Base-by-base conservation (phyloP, 2,888 invertebrate species). In the Xanthostigma xanthostigma region DNA sequence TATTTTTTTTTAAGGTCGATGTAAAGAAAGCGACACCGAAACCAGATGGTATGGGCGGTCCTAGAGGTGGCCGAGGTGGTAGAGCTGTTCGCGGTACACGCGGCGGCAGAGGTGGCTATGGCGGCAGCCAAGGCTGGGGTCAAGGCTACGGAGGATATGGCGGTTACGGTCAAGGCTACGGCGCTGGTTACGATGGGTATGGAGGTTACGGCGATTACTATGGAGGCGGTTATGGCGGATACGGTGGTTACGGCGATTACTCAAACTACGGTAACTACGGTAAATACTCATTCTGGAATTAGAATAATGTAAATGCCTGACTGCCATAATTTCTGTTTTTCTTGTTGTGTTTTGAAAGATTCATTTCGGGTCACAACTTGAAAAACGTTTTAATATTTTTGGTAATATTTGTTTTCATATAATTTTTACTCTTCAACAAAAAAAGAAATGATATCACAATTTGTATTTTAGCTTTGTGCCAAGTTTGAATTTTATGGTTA, bases 21-120 rank as follows among this genome's bases (percentile, higher is more conserved):
- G 92, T 95, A 38, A 94, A 94, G 71, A 86, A 91, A 63, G 94
- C 94, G 43, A 92, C 93, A 47, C 92, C 93, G 10, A 91, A 89
- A 67, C 86, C 86, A 3, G 88, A 89, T 58, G 78, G 78, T 53
- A 78, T 80, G 75, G 75, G 73, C 59, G 72, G 73, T 54, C 73
- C 74, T 64, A 69, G 74, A 35, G 76, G 78, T 42, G 79, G 80
- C 14, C 74, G 76, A 41, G 79, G 83, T 27, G 75, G 80, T 34
- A 70, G 83, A 9, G 81, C 84, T 36, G 75, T 76, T 44, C 78
- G 84, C 45, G 81, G 82, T 0, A 78, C 81, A 5, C 79, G 84
- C 58, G 78, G 79, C n/a, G 75, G 81, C 9, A 78, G 82, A 59
- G 80, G 76, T 53, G 78, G 79, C 53, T 78, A 78, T 62, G 75